phyloP scores from a whole-genome alignment of 2,888 invertebrate genomes.

The Mycogona germanica region DNA sequence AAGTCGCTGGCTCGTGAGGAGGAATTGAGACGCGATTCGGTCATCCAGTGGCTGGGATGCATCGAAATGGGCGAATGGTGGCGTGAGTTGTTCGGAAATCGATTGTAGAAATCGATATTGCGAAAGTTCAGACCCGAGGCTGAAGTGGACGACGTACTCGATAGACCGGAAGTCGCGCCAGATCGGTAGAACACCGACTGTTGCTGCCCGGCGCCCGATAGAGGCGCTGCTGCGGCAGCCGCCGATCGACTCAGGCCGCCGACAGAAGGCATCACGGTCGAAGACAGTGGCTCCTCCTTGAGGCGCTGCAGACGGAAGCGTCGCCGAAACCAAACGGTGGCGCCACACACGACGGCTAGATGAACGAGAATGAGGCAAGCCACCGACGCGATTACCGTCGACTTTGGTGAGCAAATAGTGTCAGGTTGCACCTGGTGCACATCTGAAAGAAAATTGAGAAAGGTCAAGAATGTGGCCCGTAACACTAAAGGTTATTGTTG shows the following conservation, averaged over 20 bases:
- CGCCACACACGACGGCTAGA: slow-evolving; percentile 27
- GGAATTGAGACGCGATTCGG: too few species aligned
- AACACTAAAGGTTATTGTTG: too few species aligned
- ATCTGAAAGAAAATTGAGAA: slow-evolving; percentile 4
- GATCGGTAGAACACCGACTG: slow-evolving; percentile 3
- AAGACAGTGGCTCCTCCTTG: neutral
- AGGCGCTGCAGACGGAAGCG: neutral
- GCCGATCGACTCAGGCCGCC: too few species aligned
- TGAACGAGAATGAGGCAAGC: slow-evolving; percentile 30
- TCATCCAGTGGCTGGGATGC: slow-evolving; percentile 6
- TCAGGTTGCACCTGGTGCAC: slow-evolving; percentile 10
- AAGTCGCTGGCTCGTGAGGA: too few species aligned
- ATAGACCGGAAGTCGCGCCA: too few species aligned
- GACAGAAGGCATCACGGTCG: too few species aligned
- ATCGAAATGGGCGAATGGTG: slow-evolving; percentile 5
- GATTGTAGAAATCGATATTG: slow-evolving; percentile 1
- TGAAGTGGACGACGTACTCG: neutral
- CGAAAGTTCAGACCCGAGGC: slow-evolving; percentile 1
- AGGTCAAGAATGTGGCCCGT: neutral
- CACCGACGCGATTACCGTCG: slow-evolving; percentile 31
- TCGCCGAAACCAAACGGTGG: slow-evolving; percentile 12
- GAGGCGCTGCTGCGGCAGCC: neutral
- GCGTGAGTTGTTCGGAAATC: slow-evolving; percentile 1
- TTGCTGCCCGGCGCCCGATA: neutral
- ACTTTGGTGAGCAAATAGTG: slow-evolving; percentile 29